Evolutionary conservation across 2,113 vertebrate species (phyloP).

Genomic region (Atrichornis clamosus): DNA sequence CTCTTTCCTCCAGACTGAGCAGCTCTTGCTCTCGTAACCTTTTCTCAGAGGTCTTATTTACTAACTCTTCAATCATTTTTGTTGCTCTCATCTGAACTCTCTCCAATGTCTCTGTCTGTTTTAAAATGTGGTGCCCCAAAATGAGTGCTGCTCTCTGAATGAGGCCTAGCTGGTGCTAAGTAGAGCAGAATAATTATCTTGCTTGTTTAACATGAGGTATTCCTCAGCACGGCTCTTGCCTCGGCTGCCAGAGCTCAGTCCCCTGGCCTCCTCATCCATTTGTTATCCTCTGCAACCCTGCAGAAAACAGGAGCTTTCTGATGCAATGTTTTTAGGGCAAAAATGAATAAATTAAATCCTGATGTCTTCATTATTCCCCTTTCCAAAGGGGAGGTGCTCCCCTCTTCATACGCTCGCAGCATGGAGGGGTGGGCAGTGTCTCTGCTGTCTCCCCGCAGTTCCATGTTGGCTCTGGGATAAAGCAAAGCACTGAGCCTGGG

Average conservation of each 20-base stretch:
- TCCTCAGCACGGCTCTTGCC: not conserved
- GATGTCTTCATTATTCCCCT: not conserved
- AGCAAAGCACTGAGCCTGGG: fast-evolving
- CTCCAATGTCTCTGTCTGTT: slow-evolving; percentile 22
- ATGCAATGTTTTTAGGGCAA: not conserved
- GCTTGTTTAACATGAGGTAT: slow-evolving; percentile 55
- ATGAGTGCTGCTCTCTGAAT: not conserved
- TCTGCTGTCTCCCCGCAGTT: not conserved
- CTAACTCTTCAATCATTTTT: slow-evolving; percentile 63
- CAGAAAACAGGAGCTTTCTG: not conserved
- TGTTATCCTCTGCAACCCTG: slow-evolving; percentile 18
- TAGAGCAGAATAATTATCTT: slow-evolving; percentile 62
- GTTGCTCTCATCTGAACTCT: slow-evolving; percentile 52
- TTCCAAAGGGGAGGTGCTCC: not conserved
- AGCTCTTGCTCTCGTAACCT: slow-evolving; percentile 29
- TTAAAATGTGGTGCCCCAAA: slow-evolving; percentile 39
- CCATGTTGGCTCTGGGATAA: fast-evolving
- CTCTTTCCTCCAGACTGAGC: slow-evolving; percentile 43
- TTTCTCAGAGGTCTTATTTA: slow-evolving; percentile 70
- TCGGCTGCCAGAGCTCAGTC: not conserved
- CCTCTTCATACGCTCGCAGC: not conserved
- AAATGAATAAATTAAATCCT: not conserved
- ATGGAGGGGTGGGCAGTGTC: not conserved
- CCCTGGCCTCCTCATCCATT: slow-evolving; percentile 31
- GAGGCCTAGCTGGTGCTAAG: slow-evolving; percentile 40